These are phyloP conservation scores for Dolichotis patagonum DNA, from an alignment of 2,113 vertebrate genomes.

Conservation along the genomic window DNA sequence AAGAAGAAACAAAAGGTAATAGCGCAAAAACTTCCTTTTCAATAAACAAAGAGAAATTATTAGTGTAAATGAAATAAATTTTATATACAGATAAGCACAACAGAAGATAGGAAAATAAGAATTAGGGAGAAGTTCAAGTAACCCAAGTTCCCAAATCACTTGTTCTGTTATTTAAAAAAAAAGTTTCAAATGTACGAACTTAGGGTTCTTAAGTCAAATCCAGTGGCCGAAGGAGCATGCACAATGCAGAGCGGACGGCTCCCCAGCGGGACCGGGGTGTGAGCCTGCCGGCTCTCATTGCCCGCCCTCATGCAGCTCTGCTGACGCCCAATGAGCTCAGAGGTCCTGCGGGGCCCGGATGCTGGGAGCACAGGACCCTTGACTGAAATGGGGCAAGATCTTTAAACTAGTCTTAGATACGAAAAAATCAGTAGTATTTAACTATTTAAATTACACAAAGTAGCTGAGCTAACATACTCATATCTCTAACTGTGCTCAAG, in stretches of 20 bases:
- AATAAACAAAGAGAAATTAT: not conserved
- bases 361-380: not conserved
- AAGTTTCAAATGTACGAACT: not conserved
- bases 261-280: fast-evolving
- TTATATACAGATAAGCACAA: not conserved
- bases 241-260: not conserved
- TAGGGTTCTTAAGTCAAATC: not conserved
- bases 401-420: not conserved
- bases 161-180: not conserved
- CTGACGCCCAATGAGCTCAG: not conserved
- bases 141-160: not conserved
- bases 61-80: not conserved
- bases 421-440: not conserved
- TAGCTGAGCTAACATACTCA: not conserved
- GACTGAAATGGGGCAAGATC: not conserved
- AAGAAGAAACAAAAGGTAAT: not conserved
- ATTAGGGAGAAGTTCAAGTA: not conserved
- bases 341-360: fast-evolving
- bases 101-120: not conserved
- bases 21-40: not conserved
- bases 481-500: not conserved
- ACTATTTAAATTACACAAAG: not conserved
- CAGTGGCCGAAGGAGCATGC: not conserved
- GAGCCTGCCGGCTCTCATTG: not conserved
- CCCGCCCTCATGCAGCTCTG: too few species aligned